Evolutionary conservation across 2,888 invertebrate species (phyloP).

Genomic region (Cerastoderma edule): DNA sequence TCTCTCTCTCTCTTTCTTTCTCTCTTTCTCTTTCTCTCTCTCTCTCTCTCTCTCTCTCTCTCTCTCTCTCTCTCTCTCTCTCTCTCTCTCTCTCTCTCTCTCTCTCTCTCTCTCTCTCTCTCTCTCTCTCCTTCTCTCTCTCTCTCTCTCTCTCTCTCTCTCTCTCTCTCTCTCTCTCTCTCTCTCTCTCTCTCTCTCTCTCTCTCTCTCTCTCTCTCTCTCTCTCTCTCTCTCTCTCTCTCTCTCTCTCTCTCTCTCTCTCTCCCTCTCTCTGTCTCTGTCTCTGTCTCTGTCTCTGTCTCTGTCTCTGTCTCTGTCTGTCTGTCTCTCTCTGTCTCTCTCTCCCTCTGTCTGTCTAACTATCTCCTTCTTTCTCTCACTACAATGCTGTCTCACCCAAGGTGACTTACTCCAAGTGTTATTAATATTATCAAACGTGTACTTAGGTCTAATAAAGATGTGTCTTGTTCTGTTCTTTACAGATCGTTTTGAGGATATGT

Average conservation of each 20-base stretch:
- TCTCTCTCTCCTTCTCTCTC: background rate
- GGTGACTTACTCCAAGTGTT: no score
- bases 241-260: background rate
- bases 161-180: background rate
- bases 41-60: slow-evolving; percentile 19
- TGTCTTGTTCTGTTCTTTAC: no score
- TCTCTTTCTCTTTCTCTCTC: slow-evolving; percentile 3
- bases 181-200: background rate
- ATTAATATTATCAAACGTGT: no score
- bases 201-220: background rate
- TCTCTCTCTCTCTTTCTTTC: no score
- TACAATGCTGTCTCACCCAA: no score
- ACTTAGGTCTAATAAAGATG: no score
- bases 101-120: slow-evolving; percentile 5
- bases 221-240: slow-evolving; percentile 5
- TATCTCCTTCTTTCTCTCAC: no score
- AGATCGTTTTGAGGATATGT: no score
- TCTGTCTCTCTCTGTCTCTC: no score
- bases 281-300: no score
- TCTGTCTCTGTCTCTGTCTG: no score
- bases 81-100: background rate
- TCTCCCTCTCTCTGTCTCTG: background rate
- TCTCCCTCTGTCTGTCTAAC: no score
- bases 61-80: slow-evolving; percentile 9
- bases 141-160: background rate